These are phyloP conservation scores for Cichlasoma orientale DNA, from an alignment of 2,797 vertebrate species.

Conservation along the genomic window DNA sequence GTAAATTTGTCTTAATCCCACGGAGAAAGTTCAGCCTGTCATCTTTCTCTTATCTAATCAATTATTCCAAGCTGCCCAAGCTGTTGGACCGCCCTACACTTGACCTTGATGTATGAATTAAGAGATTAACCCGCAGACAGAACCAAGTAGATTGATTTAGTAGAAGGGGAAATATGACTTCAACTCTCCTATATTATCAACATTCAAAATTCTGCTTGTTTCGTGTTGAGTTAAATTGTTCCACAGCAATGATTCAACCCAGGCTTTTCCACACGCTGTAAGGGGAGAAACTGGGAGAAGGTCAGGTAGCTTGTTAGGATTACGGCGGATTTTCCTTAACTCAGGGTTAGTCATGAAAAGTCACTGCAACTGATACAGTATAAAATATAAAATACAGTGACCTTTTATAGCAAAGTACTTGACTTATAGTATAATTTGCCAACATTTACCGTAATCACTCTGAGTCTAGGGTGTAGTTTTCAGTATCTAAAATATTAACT, in stretches of 20 bases:
- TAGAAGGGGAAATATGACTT: neutral
- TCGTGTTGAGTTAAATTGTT: neutral
- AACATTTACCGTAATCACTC: neutral
- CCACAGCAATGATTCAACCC: neutral
- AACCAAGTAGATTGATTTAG: neutral
- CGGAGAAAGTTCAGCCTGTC: neutral
- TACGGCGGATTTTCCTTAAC: constrained; percentile 60
- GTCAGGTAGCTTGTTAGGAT: constrained; percentile 53
- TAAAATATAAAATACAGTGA: neutral
- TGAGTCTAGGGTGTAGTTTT: accelerated
- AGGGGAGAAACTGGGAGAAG: neutral
- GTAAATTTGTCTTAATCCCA: neutral
- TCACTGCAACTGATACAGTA: constrained; percentile 12
- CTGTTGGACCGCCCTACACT: constrained; percentile 23
- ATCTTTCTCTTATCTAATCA: constrained; percentile 37
- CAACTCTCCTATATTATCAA: neutral
- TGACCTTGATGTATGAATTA: constrained; percentile 60
- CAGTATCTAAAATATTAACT: neutral
- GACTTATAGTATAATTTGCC: neutral
- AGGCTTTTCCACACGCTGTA: constrained; percentile 5
- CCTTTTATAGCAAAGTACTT: neutral
- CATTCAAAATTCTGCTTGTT: neutral
- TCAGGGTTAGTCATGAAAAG: constrained; percentile 43
- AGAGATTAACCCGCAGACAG: constrained; percentile 36
- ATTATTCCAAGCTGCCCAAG: constrained; percentile 27